Base-by-base conservation (phyloP, 2,113 vertebrate genomes). In the Notarius lentiginosus region DNA sequence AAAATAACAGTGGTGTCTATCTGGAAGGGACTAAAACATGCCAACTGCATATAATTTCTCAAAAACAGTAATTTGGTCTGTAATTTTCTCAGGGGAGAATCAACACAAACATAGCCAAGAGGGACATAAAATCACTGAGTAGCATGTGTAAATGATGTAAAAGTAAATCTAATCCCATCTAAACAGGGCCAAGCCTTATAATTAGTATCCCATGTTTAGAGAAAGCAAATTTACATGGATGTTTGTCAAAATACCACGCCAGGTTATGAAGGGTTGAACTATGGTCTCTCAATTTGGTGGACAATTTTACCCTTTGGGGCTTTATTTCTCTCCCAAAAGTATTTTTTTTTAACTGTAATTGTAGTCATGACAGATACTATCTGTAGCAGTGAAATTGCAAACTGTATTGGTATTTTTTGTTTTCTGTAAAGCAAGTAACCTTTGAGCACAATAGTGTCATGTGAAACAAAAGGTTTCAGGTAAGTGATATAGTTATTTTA, bases 101-200 rank as follows among this genome's bases (percentile, higher is more conserved):
- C 27, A 80, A 34, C 56, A 81, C 56, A 61, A 79, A 79, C 53
- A 79, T 58, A 1, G 77, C 55, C 51, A 56, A 79, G n/a, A 56
- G 53, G 24, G n/a, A 79, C n/a, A 27, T 77, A 18, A 27, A 56
- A 79, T 79, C 18, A 79, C 76, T 56, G 22, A 79, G 76, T 79
- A 79, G 53, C 8, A 11, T 9, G 18, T 79, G 17, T 1, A 79
- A 79, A 79, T 58, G 15, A 56, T 34, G 53, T 34, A 60, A 60
- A 11, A 9, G 56, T 60, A 60, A 80, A 60, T 22, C 24, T 56
- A 58, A 79, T 79, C 27, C 55, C 4, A 2, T 61, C 10, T 20
- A 60, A 61, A 60, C 12, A 49, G 18, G 4, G 18, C 18, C 18
- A 22, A 14, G 14, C 0, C 47, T 41, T 81, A 41, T 61, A 41